Conservation (phyloP, 2,888 invertebrate genomes). For the Malthinus flaveolus region DNA sequence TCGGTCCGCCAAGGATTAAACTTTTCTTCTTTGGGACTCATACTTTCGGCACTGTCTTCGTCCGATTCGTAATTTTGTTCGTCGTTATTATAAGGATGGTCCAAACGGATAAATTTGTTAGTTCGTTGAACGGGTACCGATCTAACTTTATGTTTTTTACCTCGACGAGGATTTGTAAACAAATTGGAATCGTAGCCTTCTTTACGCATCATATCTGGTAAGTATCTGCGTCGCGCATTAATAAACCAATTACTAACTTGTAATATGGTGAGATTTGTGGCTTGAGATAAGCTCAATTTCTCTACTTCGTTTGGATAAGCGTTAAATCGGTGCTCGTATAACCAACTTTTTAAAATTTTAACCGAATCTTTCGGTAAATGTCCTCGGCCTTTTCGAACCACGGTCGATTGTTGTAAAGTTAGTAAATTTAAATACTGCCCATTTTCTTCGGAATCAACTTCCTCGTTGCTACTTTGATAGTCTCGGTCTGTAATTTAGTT, state of each 20-base stretch:
- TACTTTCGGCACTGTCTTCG: conserved; percentile 36
- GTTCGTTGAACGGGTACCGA: conserved; percentile 41
- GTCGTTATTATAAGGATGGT: conserved; percentile 41
- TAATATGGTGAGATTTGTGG: conserved; percentile 51
- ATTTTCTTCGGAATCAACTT: conserved; percentile 35
- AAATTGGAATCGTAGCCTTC: conserved; percentile 54
- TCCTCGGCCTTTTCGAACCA: conserved; percentile 44
- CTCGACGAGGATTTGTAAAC: conserved; percentile 51
- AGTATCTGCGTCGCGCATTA: conserved; percentile 50
- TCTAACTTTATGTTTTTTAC: conserved; percentile 41
- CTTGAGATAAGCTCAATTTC: conserved; percentile 51
- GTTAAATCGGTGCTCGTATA: conserved; percentile 54
- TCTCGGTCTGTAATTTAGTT: conserved; percentile 18
- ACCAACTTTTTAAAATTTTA: conserved; percentile 52
- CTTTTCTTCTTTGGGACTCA: conserved; percentile 38
- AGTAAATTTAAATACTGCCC: conserved; percentile 37
- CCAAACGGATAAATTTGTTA: conserved; percentile 40
- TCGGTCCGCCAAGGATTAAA: conserved; percentile 55
- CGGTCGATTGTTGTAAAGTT: conserved; percentile 37
- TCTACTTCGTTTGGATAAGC: conserved; percentile 55
- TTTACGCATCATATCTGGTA: conserved; percentile 54
- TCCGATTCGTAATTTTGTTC: conserved; percentile 42
- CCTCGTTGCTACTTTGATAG: conserved; percentile 34
- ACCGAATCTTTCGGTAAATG: conserved; percentile 53
- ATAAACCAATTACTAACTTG: conserved; percentile 56